Evolutionary conservation across 2,113 vertebrate genomes (phyloP), one percentile per base, ranked within the genome.

Genomic region (Hiodon alosoides): DNA sequence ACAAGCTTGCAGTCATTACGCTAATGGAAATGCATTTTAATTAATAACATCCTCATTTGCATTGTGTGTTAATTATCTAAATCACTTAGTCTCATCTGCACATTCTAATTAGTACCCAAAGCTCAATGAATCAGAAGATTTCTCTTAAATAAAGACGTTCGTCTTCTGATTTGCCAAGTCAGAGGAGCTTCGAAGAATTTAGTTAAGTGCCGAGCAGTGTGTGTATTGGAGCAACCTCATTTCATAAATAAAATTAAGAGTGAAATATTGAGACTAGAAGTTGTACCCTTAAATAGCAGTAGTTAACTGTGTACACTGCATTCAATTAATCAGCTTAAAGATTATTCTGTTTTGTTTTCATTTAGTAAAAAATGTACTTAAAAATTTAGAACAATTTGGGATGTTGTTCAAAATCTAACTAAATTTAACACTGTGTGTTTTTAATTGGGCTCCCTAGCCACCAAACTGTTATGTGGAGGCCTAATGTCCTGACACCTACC

Each of bases 1-100:
- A 80, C 73, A 7, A 53, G 79, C 87, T 83, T 72, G 57, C 78
- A 88, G 84, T 85, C 87, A 89, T 90, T 89, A 88, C 80, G 83
- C 83, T 90, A 91, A 91, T 90, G 83, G 87, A 86, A 83, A 80
- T 76, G 80, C 81, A 84, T 87, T 87, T 86, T 89, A 92, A 90
- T 89, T 86, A 86, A 90, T 84, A 82, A 81, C 78, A 83, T 85
- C 80, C 84, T 90, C 85, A 89, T 90, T 89, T 89, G 86, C 84
- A 88, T 88, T 83, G 80, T 83, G 81, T 87, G 85, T 85, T 88
- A 89, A 89, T 90, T 83, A 86, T 82, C 82, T 80, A 78, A 90
- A 89, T 87, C 81, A 84, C 81, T 88, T 83, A 82, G 84, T 79
- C 77, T 83, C 79, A 81, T 87, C 81, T 80, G 79, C 79, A 84